A percentile compares a stretch with the other conserved stretches of the same genome.
These are phyloP conservation scores for Ips typographus DNA, from an alignment of 1,140 invertebrate genomes.

Conservation along the genomic window DNA sequence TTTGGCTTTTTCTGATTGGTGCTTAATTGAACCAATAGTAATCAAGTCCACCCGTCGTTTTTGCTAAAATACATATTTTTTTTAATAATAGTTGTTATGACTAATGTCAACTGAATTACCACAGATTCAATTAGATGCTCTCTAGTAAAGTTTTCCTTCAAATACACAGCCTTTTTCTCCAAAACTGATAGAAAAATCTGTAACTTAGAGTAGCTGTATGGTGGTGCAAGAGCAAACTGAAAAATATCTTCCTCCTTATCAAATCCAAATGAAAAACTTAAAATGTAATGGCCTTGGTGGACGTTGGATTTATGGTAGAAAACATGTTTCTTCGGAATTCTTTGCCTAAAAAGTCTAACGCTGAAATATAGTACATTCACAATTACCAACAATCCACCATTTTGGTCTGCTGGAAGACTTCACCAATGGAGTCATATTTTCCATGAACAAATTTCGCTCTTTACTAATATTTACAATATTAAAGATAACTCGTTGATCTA, in stretches of 20 bases:
- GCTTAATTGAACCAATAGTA: conserved; percentile 69
- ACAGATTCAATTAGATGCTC: conserved; percentile 71
- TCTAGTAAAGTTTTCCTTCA: conserved; percentile 58
- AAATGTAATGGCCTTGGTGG: conserved; percentile 89
- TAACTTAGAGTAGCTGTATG: conserved; percentile 90
- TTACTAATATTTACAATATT: conserved; percentile 98
- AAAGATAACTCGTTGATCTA: conserved; percentile 94
- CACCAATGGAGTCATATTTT: conserved; percentile 91
- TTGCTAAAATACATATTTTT: conserved; percentile 64
- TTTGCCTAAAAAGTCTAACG: conserved; percentile 64
- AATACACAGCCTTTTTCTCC: conserved; percentile 61
- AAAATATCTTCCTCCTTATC: conserved; percentile 92
- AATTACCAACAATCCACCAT: conserved; percentile 65
- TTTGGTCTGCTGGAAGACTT: conserved; percentile 87
- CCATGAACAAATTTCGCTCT: conserved; percentile 82
- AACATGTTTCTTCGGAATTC: conserved; percentile 81
- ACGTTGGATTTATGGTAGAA: conserved; percentile 91
- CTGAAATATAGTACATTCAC: neutral
- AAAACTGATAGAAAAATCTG: conserved; percentile 81
- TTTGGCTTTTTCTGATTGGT: conserved; percentile 48
- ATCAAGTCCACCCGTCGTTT: conserved; percentile 84
- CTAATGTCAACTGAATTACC: conserved; percentile 57
- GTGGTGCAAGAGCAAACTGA: conserved; percentile 90
- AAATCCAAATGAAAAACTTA: conserved; percentile 93
- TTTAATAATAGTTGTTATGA: neutral